Evolutionary conservation across 64 coral and sea anemone genomes (phyloP).

Genomic region (Montipora cactus): DNA sequence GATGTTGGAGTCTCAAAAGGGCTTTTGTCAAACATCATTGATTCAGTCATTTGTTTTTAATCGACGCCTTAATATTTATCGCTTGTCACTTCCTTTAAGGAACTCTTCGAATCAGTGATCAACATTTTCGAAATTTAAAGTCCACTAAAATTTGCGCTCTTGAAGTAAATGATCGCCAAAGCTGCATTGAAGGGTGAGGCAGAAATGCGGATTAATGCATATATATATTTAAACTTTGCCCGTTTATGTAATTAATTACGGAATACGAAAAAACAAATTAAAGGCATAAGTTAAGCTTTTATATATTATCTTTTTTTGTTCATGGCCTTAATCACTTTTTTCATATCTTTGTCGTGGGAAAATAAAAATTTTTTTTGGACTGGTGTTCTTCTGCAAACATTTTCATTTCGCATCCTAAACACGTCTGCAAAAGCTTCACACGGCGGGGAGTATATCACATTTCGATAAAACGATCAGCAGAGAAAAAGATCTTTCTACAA

Average conservation of each 20-base stretch:
- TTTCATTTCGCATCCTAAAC: conserved; percentile 32
- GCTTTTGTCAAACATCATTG: conserved; percentile 13
- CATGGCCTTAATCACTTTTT: neutral
- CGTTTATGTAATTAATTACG: neutral
- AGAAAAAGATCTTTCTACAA: neutral
- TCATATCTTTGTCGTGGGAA: conserved; percentile 30
- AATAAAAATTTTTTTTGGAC: neutral
- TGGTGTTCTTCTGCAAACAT: conserved; percentile 31
- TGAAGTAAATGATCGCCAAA: neutral
- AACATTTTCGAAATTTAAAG: neutral
- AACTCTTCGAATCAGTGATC: neutral
- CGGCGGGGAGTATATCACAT: neutral
- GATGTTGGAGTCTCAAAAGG: conserved; percentile 13
- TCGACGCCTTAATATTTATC: conserved; percentile 29
- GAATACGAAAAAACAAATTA: neutral
- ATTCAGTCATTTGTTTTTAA: neutral
- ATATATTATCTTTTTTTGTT: neutral
- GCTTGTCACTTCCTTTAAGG: neutral
- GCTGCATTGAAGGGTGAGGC: too few relatives aligned
- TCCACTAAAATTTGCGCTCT: neutral
- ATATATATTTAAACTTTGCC: neutral
- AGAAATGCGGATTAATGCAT: too few relatives aligned
- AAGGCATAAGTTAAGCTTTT: neutral
- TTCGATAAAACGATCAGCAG: neutral
- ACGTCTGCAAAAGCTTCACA: neutral